Base-by-base conservation (phyloP, 2,888 invertebrate genomes). In the Papilio protenor region DNA sequence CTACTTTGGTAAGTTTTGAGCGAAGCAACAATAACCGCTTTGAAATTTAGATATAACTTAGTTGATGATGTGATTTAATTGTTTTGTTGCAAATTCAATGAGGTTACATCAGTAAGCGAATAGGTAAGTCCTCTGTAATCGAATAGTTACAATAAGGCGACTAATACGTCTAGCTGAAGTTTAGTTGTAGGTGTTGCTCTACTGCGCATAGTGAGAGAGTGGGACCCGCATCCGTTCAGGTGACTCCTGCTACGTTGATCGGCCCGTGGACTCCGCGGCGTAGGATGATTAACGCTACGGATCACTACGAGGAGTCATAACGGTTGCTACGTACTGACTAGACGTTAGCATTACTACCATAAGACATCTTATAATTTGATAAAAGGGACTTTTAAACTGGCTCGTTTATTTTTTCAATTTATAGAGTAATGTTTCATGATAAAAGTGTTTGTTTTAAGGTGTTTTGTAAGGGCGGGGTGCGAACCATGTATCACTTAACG, bases 1-100 rank as follows among this genome's bases (percentile, higher is more conserved):
- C 77, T 80, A 79, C 81, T 81, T 84, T 82, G 83, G 82, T 80
- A 76, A 80, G 81, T 85, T 83, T 52, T n/a, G 3, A 47, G 16
- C n/a, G 52, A 45, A 66, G 72, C 55, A 77, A 73, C 77, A 57
- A n/a, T 47, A 61, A 49, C 12, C 16, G 33, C 18, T 47, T 49
- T 74, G 16, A 18, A 72, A 52, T 64, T 52, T 11, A 23, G 76
- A 33, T 33, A 40, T 64, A 16, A n/a, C 47, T 49, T n/a, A 27
- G 27, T 61, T 76, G 40, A 70, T 16, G 16, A 16, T 75, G 40
- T 55, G 10, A 27, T n/a, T 40, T 33, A 10, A 21, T 59, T 23
- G 23, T 27, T 23, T 10, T 33, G 33, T 64, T 2, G 18, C 10
- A 10, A 12, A 33, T 27, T 40, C 27, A 64, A 16, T 16, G 33